Percentiles rank a stretch among this genome's conserved stretches.
Conservation (phyloP, 2,888 invertebrate genomes). For the Ichneumoninae sp. region DNA sequence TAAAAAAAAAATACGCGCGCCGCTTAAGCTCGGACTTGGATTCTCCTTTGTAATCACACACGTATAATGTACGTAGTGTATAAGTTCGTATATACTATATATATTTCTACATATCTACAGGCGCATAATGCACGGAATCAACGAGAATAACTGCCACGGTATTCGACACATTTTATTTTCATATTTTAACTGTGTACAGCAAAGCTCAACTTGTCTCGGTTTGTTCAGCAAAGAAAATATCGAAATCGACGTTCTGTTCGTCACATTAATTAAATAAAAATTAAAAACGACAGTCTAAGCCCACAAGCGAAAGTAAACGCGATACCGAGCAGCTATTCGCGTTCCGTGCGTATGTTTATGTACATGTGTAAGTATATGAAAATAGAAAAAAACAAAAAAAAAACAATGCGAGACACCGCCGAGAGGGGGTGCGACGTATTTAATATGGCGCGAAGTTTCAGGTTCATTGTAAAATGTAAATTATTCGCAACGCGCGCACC, state of each 20-base stretch:
- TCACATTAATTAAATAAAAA: background rate
- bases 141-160: conserved; percentile 51
- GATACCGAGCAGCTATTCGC: conserved; percentile 56
- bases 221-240: conserved; percentile 23
- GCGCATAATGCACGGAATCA: conserved; percentile 58
- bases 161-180: conserved; percentile 8
- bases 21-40: conserved; percentile 38
- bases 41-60: conserved; percentile 36
- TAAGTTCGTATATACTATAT: conserved; percentile 52
- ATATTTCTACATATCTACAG: conserved; percentile 66
- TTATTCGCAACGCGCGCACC: conserved; percentile 65
- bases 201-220: background rate
- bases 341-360: conserved; percentile 59
- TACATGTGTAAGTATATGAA: conserved; percentile 66
- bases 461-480: conserved; percentile 65
- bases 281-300: background rate
- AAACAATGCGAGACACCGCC: conserved; percentile 8
- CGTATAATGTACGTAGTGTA: conserved; percentile 50
- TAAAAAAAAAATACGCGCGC: conserved; percentile 16
- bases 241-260: background rate
- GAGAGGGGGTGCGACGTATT: conserved; percentile 20
- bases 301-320: conserved; percentile 10
- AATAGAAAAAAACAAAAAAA: conserved; percentile 23
- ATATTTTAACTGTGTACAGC: background rate
- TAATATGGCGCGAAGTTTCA: conserved; percentile 25